A percentile compares a stretch with the other conserved stretches of the same genome.
Conservation (phyloP, 2,888 invertebrate species). For the Andricus curvator region DNA sequence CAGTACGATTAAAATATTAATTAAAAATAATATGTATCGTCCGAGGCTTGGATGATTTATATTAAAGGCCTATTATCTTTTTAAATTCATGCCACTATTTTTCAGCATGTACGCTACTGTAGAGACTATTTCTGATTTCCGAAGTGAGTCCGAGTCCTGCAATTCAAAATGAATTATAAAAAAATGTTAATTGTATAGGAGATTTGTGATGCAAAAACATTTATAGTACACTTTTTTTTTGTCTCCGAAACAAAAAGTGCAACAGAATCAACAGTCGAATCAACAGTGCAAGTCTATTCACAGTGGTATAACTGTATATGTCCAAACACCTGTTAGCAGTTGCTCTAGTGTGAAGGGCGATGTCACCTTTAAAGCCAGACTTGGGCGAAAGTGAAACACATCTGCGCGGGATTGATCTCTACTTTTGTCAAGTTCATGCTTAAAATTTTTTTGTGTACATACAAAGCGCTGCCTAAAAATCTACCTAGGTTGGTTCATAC, state of each 20-base stretch:
- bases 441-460: background rate
- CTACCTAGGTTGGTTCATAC: no score
- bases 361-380: slow-evolving; percentile 60
- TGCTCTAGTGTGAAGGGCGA: slow-evolving; percentile 53
- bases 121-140: no score
- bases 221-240: background rate
- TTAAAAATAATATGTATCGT: no score
- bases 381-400: slow-evolving; percentile 13
- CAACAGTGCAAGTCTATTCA: slow-evolving; percentile 22
- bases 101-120: no score
- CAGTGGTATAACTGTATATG: slow-evolving; percentile 74
- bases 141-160: no score
- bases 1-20: no score
- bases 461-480: background rate
- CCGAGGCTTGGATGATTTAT: no score
- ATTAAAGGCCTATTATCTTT: no score
- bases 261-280: background rate
- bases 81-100: no score
- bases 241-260: background rate
- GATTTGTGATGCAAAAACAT: no score
- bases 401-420: background rate
- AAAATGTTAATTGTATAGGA: no score
- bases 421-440: background rate
- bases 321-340: slow-evolving; percentile 76
- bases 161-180: no score